Evolutionary conservation across 2,888 invertebrate genomes (phyloP).

Genomic region (Branchipolynoe longqiensis): DNA sequence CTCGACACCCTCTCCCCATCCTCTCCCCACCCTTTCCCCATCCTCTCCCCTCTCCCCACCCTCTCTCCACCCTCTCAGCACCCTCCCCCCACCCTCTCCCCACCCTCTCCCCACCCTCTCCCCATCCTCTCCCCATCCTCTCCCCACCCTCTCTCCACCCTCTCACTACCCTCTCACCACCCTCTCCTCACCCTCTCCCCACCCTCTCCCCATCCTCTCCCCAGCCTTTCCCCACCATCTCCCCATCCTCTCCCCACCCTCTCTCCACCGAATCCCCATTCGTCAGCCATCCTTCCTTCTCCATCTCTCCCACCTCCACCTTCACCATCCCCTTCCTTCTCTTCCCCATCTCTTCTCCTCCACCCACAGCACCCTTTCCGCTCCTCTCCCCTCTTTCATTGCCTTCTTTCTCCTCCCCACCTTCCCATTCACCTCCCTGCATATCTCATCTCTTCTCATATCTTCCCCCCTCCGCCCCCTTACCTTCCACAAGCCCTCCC

Average conservation of each 20-base stretch:
- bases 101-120: neutral
- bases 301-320: neutral
- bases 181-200: too few species aligned
- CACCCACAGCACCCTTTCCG: too few species aligned
- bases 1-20: neutral
- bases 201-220: too few species aligned
- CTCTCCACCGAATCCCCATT: too few species aligned
- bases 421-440: too few species aligned
- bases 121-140: neutral
- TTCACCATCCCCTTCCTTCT: neutral
- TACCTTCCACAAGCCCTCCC: neutral
- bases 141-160: neutral
- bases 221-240: too few species aligned
- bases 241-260: too few species aligned
- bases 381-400: too few species aligned
- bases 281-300: neutral
- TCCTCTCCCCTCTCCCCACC: neutral
- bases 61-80: neutral
- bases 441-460: neutral
- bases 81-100: neutral
- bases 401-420: too few species aligned
- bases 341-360: neutral
- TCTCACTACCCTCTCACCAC: too few species aligned
- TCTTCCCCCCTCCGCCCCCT: neutral
- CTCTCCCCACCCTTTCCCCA: neutral